Base-by-base conservation (phyloP, 2,888 invertebrate genomes). In the Chirona hameri region DNA sequence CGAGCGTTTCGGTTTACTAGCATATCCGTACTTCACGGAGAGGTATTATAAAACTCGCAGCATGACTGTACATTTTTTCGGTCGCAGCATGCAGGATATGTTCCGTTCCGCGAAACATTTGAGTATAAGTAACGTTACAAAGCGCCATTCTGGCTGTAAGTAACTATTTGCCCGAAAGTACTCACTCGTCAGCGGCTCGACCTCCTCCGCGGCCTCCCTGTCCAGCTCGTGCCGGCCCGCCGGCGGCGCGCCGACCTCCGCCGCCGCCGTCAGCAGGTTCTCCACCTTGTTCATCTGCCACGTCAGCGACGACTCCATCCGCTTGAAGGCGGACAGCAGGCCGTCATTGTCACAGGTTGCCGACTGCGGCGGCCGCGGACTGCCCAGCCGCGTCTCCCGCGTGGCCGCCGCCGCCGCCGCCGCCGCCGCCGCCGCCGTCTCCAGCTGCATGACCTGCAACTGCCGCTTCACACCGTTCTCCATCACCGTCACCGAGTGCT, bases 201-300 rank as follows among this genome's bases (percentile, higher is more conserved):
- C 76, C 39, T 76, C 21, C 21, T 76, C 39, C 0, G 76, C 76
- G 4, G 76, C 39, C 39, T 76, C 76, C 5, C 39, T 14, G 76
- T 76, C 76, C 2, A 76, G 24, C 39, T 76, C 21, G 5, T 29
- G 31, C 39, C 76, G 10, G 21, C 76, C 39, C 12, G 21, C 15
- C 39, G 29, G 76, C 5, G 18, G 9, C 3, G 15, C 76, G 76
- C 31, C 39, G 39, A 21, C 27, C 21, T 21, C 39, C 39, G 14
- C 39, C 39, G 21, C 12, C 24, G 3, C 7, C 39, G 10, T 15
- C 76, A 76, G 15, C 76, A 29, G 31, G 39, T 76, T 39, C 76
- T 76, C 76, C 76, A 76, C 76, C 76, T 76, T 76, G 76, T 76
- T 76, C 39, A 76, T 24, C 76, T 76, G 76, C 76, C 76, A 76